Evolutionary conservation across 2,888 invertebrate genomes (phyloP).

Genomic region (Clepsis dumicolana): DNA sequence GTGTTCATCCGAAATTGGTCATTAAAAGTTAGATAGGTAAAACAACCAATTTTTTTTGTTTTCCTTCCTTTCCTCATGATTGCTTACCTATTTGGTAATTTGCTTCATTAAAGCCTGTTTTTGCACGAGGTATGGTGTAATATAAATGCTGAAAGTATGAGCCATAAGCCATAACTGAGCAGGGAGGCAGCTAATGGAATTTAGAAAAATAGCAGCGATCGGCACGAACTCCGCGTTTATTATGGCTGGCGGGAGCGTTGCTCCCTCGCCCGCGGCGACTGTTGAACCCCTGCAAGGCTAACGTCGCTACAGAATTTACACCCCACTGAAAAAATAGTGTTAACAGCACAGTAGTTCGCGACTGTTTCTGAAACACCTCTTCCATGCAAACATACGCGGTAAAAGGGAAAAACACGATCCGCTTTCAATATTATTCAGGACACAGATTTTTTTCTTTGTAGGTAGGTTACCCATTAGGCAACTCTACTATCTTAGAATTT

Average conservation of each 20-base stretch:
- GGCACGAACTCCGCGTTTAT: constrained; percentile 11
- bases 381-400: neutral
- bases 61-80: neutral
- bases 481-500: no score
- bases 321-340: constrained; percentile 20
- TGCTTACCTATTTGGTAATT: neutral
- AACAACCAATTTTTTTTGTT: neutral
- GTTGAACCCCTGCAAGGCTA: constrained; percentile 26
- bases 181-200: constrained; percentile 12
- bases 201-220: constrained; percentile 20
- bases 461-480: no score
- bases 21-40: neutral
- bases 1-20: no score
- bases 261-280: constrained; percentile 21
- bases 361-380: neutral
- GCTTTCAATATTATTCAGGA: neutral
- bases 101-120: neutral
- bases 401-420: neutral
- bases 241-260: constrained; percentile 29
- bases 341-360: neutral
- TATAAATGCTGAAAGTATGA: neutral
- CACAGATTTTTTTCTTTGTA: no score
- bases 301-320: constrained; percentile 3
- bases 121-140: neutral
- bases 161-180: neutral